Percentiles rank a stretch among this genome's conserved stretches.
Conservation (phyloP, 2,797 vertebrate species). For the Tapera naevia region DNA sequence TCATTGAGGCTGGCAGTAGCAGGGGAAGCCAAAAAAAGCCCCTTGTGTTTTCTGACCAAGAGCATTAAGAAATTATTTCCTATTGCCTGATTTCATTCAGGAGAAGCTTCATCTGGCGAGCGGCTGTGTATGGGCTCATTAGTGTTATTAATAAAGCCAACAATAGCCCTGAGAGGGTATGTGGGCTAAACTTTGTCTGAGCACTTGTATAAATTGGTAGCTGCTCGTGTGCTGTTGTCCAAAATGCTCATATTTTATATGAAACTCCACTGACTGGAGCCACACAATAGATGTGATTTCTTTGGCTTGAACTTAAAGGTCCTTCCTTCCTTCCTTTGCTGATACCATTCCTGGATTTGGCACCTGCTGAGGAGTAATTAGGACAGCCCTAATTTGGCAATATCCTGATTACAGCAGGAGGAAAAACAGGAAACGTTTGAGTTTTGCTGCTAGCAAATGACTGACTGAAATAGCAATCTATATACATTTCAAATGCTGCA, state of each 20-base stretch:
- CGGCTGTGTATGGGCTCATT: neutral
- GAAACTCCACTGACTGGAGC: neutral
- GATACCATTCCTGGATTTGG: slow-evolving; percentile 43
- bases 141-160: neutral
- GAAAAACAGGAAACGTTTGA: slow-evolving; percentile 73
- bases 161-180: neutral
- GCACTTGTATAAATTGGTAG: neutral
- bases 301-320: slow-evolving; percentile 41
- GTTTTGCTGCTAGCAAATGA: slow-evolving; percentile 71
- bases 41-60: neutral
- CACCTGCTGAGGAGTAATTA: slow-evolving; percentile 78
- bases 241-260: neutral
- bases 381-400: slow-evolving; percentile 75
- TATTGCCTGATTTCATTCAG: neutral
- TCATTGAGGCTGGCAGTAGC: neutral
- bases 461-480: slow-evolving; percentile 75
- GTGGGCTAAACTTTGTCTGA: neutral
- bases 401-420: slow-evolving; percentile 74
- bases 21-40: neutral
- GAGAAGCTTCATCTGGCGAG: neutral
- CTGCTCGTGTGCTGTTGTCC: neutral
- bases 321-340: slow-evolving; percentile 53
- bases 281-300: slow-evolving; percentile 59
- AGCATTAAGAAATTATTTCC: slow-evolving; percentile 8
- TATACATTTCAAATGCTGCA: slow-evolving; percentile 59